phyloP scores from a whole-genome alignment of 2,797 vertebrate genomes.

The Odontamblyopus lacepedii region DNA sequence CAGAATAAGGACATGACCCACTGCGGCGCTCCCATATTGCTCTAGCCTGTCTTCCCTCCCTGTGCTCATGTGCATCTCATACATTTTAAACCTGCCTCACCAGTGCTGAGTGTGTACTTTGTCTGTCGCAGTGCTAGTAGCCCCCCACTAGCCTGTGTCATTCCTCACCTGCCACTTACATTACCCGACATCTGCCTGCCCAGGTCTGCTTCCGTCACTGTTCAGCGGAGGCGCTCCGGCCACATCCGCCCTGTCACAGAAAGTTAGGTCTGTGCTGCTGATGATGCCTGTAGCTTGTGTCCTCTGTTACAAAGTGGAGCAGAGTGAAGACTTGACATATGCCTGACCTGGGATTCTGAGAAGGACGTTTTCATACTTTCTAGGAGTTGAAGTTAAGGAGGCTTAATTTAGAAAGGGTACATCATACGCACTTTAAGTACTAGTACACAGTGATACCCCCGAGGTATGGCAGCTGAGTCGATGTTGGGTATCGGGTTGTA shows the following conservation, averaged over 20 bases:
- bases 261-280: conserved; percentile 30
- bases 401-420: conserved; percentile 14
- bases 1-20: conserved; percentile 28
- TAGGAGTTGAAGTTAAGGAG: conserved; percentile 23
- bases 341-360: conserved; percentile 31
- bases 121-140: conserved; percentile 41
- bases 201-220: conserved; percentile 19
- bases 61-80: conserved; percentile 39
- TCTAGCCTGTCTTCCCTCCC: conserved; percentile 8
- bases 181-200: conserved; percentile 49
- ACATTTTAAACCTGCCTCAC: conserved; percentile 58
- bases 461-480: not conserved
- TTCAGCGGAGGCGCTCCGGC: not conserved
- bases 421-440: conserved; percentile 3
- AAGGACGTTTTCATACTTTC: conserved; percentile 24
- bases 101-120: conserved; percentile 61
- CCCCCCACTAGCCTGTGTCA: conserved; percentile 28
- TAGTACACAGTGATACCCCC: not conserved
- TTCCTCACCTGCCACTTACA: conserved; percentile 51
- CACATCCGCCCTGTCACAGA: conserved; percentile 22
- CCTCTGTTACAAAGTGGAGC: conserved; percentile 14
- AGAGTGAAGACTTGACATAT: conserved; percentile 37
- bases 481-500: not conserved
- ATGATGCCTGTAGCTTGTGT: conserved; percentile 16
- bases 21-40: conserved; percentile 22